phyloP scores from a whole-genome alignment of 2,797 vertebrate species.

The Mormyrops attenuatus region DNA sequence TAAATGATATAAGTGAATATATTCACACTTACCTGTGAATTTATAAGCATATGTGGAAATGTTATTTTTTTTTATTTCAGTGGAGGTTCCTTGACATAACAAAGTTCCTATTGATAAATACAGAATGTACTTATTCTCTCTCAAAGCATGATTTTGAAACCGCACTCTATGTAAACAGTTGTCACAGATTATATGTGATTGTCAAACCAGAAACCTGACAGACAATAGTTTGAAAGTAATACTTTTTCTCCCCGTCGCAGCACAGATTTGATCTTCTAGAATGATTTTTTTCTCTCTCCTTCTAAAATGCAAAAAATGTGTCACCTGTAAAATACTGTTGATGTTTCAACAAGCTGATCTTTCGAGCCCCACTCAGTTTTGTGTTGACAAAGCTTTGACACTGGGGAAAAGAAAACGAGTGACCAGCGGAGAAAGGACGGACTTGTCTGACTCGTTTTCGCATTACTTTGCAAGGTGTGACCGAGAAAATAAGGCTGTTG shows the following conservation, averaged over 20 bases:
- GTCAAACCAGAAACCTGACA: background rate
- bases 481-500: slow-evolving; percentile 52
- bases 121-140: background rate
- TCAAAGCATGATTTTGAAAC: background rate
- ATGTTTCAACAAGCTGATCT: background rate
- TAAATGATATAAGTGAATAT: no score
- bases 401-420: slow-evolving; percentile 17
- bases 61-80: background rate
- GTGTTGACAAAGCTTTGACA: slow-evolving; percentile 3
- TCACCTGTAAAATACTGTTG: background rate
- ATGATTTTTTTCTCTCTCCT: background rate
- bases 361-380: background rate
- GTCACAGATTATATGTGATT: slow-evolving; percentile 4
- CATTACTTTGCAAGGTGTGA: slow-evolving; percentile 70
- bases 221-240: background rate
- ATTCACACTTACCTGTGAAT: background rate
- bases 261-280: background rate
- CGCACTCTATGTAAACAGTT: background rate
- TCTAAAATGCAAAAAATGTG: background rate
- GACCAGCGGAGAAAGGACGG: slow-evolving; percentile 21
- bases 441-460: slow-evolving; percentile 59
- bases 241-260: background rate
- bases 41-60: background rate
- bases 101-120: background rate
- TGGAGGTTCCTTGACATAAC: background rate